Evolutionary conservation across 2,113 vertebrate species (phyloP), one percentile per base, ranked within the genome.

Genomic region (Chunga burmeisteri): DNA sequence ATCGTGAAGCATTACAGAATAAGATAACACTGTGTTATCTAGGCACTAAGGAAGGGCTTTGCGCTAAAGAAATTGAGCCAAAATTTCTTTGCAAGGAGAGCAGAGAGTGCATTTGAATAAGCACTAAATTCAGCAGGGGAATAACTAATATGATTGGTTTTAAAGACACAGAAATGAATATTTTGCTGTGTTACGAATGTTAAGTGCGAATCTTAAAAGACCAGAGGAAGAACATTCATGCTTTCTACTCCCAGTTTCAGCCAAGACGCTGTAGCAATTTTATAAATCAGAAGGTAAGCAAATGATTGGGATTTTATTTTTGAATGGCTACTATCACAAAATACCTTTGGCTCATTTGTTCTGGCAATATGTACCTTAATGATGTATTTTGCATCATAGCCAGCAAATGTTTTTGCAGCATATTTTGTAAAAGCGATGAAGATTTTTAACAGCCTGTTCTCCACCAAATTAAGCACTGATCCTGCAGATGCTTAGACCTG

Each of bases 51-150:
- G 86, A 83, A 75, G 68, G 84, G 75, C 68, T 97, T 85, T 86
- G 92, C 44, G 4, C 18, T 63, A 44, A 96, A 95, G 63, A 81
- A 82, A 96, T 26, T 47, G 42, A 78, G 92, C 82, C 50, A 94
- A 94, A 81, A 93, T 88, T 95, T 92, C 66, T 95, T 97, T 96
- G 95, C 81, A 95, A 90, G 84, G 81, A 90, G 88, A 95, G 53
- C 82, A 88, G 93, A 22, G 74, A 86, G 67, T 12, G 5, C 49
- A 80, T 93, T 96, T 96, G 80, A 89, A 71, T 84, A 91, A 83
- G 85, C 86, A 93, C 81, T 92, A 91, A 97, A 95, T 98, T 96
- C 97, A 94, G 87, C 82, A 86, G 52, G 90, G 52, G 91, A 97
- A 91, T 96, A 94, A 95, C 87, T 93, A 95, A 96, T 88, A 93